Evolutionary conservation across 2,113 vertebrate genomes (phyloP).

Genomic region (Xenotilapia leptura): DNA sequence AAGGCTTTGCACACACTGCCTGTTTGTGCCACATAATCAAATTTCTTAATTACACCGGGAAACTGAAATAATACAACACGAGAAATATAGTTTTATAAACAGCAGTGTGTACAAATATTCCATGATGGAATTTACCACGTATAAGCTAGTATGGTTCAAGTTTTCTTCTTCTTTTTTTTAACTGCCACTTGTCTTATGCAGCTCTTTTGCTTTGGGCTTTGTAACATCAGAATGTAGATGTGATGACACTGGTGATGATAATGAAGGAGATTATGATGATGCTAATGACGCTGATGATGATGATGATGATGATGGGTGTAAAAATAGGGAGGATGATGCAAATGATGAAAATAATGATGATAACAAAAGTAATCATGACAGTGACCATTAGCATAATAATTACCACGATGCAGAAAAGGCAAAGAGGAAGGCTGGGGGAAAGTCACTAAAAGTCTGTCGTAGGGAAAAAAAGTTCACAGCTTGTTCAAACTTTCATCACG

Average conservation of each 20-base stretch:
- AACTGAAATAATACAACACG: not conserved
- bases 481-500: not conserved
- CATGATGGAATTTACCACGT: not conserved
- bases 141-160: not conserved
- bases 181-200: not conserved
- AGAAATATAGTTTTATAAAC: not conserved
- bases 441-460: not conserved
- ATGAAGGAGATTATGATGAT: conserved; percentile 15
- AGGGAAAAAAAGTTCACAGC: not conserved
- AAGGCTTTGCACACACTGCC: not conserved
- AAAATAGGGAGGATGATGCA: conserved; percentile 4
- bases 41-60: not conserved
- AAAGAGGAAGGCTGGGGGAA: not conserved
- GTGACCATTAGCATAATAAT: not conserved
- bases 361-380: not conserved
- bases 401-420: not conserved
- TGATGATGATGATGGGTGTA: not conserved
- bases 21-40: not conserved
- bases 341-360: conserved; percentile 10
- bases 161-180: not conserved
- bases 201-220: conserved; percentile 5
- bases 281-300: not conserved
- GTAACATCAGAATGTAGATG: not conserved
- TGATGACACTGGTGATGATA: conserved; percentile 23
- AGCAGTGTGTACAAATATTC: not conserved